Conservation (phyloP, 2,797 vertebrate species). For the Scomberomorus guttatus region DNA sequence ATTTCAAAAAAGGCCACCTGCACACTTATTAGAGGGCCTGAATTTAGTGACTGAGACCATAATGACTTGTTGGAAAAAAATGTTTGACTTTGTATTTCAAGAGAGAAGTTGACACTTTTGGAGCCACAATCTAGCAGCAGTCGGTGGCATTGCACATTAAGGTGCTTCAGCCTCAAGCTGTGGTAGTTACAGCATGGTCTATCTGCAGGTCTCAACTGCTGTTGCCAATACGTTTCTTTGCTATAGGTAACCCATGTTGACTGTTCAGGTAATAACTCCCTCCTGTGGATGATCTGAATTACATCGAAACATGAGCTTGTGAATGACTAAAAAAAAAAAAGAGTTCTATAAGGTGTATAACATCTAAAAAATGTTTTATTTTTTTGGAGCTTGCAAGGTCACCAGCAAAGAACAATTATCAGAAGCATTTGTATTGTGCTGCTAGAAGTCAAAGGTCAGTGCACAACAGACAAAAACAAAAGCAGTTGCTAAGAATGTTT, state of each 20-base stretch:
- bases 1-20: too few species aligned
- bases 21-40: too few species aligned
- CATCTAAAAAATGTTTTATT: too few species aligned
- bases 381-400: background rate
- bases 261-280: background rate
- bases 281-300: background rate
- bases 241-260: background rate
- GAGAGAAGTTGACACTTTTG: too few species aligned
- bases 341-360: background rate
- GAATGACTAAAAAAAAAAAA: background rate
- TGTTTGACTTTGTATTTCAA: too few species aligned
- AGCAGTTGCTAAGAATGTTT: background rate
- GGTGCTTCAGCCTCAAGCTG: too few species aligned
- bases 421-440: background rate
- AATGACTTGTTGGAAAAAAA: too few species aligned
- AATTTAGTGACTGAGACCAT: too few species aligned
- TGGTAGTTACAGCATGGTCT: too few species aligned
- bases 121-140: too few species aligned
- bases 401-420: background rate
- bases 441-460: background rate
- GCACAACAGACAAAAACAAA: background rate
- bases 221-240: background rate
- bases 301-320: background rate
- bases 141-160: too few species aligned
- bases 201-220: too few species aligned